A percentile compares a stretch with the other conserved stretches of the same genome.
phyloP scores from a whole-genome alignment of 2,888 invertebrate species.

The Palloptera scutellata region DNA sequence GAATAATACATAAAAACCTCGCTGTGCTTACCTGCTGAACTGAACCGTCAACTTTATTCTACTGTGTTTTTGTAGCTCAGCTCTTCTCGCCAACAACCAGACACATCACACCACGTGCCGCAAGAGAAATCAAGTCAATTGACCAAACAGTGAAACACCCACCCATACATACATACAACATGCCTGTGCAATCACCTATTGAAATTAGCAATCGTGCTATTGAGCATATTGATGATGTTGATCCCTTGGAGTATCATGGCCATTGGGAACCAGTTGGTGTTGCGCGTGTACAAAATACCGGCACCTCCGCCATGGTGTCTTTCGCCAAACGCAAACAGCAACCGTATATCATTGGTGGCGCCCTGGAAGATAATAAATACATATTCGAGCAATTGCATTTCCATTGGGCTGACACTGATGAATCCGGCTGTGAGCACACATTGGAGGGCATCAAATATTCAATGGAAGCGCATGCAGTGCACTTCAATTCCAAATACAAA shows the following conservation, averaged over 20 bases:
- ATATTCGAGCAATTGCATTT: conserved; percentile 82
- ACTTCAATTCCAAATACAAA: conserved; percentile 76
- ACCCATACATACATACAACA: conserved; percentile 36
- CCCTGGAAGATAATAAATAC: conserved; percentile 71
- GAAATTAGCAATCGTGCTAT: conserved; percentile 63
- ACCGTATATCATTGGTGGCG: conserved; percentile 72
- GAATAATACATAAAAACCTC: conserved; percentile 51
- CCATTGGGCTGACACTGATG: conserved; percentile 80
- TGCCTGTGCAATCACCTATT: conserved; percentile 65
- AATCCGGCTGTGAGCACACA: conserved; percentile 81
- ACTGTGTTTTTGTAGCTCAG: conserved; percentile 10
- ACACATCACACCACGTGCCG: no score
- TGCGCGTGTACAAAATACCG: conserved; percentile 62
- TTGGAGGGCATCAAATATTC: conserved; percentile 78
- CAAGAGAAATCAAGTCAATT: not conserved
- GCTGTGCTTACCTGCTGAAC: conserved; percentile 4
- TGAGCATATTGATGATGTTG: conserved; percentile 63
- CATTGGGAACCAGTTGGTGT: conserved; percentile 64
- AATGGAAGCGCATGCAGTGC: conserved; percentile 82
- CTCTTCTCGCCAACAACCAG: no score
- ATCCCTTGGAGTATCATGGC: conserved; percentile 63
- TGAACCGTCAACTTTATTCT: conserved; percentile 23
- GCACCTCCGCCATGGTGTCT: conserved; percentile 69
- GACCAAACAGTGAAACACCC: conserved; percentile 18
- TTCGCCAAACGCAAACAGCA: conserved; percentile 68